Evolutionary conservation across 2,113 vertebrate species (phyloP).

Genomic region (Dicaeum eximium): DNA sequence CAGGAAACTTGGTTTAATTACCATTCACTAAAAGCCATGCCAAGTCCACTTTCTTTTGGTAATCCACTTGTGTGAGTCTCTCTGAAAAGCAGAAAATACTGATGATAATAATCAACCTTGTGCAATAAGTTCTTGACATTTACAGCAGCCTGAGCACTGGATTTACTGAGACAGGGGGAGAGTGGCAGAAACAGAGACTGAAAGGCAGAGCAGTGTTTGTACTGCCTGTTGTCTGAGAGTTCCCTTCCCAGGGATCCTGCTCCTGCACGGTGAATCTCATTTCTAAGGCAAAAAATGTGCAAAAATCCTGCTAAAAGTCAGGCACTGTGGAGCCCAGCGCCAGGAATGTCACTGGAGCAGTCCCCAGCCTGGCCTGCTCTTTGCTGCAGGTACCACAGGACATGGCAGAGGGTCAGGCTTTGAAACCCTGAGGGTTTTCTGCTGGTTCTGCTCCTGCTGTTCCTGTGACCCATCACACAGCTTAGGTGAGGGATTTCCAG

Average conservation of each 20-base stretch:
- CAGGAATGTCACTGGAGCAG: accelerated
- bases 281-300: not conserved
- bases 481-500: not conserved
- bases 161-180: not conserved
- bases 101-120: constrained; percentile 55
- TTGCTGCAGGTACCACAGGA: not conserved
- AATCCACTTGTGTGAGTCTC: constrained; percentile 57
- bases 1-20: constrained; percentile 71
- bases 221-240: not conserved
- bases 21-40: constrained; percentile 64
- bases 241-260: not conserved
- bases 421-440: not conserved
- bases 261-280: not conserved
- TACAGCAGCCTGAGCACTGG: constrained; percentile 30
- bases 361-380: not conserved
- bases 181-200: not conserved
- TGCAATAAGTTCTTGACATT: constrained; percentile 63
- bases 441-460: not conserved
- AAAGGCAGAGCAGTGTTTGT: not conserved
- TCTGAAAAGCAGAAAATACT: constrained; percentile 46
- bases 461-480: not conserved
- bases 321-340: not conserved
- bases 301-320: no score
- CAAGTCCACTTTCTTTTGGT: constrained; percentile 47
- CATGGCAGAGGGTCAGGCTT: not conserved